Percentiles rank a stretch among this genome's conserved stretches.
Evolutionary conservation across 2,113 vertebrate genomes (phyloP).

Genomic region (Siniperca chuatsi): DNA sequence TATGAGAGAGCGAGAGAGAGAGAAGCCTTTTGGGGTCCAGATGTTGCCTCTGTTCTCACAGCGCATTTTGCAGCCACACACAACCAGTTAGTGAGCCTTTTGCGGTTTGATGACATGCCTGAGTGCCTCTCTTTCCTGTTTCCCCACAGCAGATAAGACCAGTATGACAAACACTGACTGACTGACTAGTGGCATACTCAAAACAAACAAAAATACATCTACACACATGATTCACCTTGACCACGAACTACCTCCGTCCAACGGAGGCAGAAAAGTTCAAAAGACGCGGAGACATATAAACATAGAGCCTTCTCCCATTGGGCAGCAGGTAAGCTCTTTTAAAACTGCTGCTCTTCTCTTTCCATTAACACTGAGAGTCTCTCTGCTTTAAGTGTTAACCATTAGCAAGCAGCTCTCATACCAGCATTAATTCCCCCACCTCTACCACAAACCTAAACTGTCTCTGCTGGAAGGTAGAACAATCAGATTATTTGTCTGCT

Average conservation of each 20-base stretch:
- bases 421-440: neutral
- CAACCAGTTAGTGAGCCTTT: constrained; percentile 20
- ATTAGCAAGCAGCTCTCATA: constrained; percentile 49
- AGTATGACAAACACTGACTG: constrained; percentile 1
- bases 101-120: constrained; percentile 55
- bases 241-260: constrained; percentile 7
- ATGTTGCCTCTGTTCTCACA: constrained; percentile 53
- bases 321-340: neutral
- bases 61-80: constrained; percentile 43
- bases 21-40: constrained; percentile 53
- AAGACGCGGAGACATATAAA: constrained; percentile 30
- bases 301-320: neutral
- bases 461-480: constrained; percentile 28
- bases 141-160: constrained; percentile 12
- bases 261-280: constrained; percentile 1
- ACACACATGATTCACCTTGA: constrained; percentile 7
- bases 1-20: constrained; percentile 22
- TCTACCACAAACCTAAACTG: constrained; percentile 4
- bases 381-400: constrained; percentile 46
- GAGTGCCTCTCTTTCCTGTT: constrained; percentile 4
- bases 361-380: constrained; percentile 6
- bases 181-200: neutral
- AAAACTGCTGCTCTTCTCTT: constrained; percentile 37
- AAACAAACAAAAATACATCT: constrained; percentile 9
- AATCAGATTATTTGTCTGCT: constrained; percentile 47